These are phyloP conservation scores for Ammodytes dubius DNA, from an alignment of 2,113 vertebrate genomes.

Conservation along the genomic window DNA sequence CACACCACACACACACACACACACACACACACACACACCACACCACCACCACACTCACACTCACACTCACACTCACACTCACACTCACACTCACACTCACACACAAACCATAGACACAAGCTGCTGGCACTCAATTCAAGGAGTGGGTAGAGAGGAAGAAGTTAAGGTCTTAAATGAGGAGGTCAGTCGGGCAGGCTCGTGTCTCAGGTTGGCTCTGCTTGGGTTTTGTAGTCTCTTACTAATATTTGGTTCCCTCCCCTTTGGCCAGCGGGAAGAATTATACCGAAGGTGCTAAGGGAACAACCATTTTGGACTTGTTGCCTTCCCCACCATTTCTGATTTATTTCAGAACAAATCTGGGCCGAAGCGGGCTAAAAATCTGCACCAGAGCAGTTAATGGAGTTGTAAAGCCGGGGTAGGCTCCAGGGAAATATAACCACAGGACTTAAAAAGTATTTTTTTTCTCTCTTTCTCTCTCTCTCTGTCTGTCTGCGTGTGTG, in stretches of 20 bases:
- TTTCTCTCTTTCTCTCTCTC: slow-evolving; percentile 33
- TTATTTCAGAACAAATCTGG: slow-evolving; percentile 82
- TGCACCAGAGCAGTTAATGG: slow-evolving; percentile 79
- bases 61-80: slow-evolving; percentile 34
- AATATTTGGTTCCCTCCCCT: slow-evolving; percentile 68
- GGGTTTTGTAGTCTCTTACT: slow-evolving; percentile 55
- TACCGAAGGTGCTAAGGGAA: slow-evolving; percentile 68
- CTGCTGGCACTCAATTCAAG: slow-evolving; percentile 61
- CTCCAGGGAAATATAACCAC: slow-evolving; percentile 80
- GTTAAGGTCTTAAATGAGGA: slow-evolving; percentile 64
- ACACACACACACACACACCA: slow-evolving; percentile 7
- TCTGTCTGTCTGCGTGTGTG: slow-evolving; percentile 15
- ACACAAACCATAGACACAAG: slow-evolving; percentile 44
- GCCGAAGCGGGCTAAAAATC: slow-evolving; percentile 74
- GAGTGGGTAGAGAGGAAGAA: slow-evolving; percentile 71
- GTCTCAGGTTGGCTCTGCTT: slow-evolving; percentile 66
- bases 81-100: slow-evolving; percentile 15
- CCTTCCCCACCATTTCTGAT: slow-evolving; percentile 71
- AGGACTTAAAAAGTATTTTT: slow-evolving; percentile 65
- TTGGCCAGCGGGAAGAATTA: slow-evolving; percentile 65
- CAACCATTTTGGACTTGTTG: slow-evolving; percentile 63
- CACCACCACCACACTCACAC: slow-evolving; percentile 39
- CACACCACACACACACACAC: slow-evolving; percentile 13
- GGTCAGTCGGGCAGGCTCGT: slow-evolving; percentile 74
- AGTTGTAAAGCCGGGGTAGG: slow-evolving; percentile 76